These are phyloP conservation scores for Drosophila bocki DNA, from an alignment of 1,140 invertebrate species.

Conservation along the genomic window DNA sequence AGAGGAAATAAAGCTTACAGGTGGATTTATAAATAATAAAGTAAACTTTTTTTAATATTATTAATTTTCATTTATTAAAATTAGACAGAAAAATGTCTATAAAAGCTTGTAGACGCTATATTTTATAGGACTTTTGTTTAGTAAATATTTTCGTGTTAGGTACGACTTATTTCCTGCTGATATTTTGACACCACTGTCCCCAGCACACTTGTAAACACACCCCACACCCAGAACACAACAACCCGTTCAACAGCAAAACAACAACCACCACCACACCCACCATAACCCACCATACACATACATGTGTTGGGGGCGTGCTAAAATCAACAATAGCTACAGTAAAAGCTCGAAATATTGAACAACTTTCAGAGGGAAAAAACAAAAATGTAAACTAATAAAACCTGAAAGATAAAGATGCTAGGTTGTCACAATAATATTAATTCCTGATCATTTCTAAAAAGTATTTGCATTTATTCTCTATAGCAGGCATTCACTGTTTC, in stretches of 20 bases:
- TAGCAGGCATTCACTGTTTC: not conserved
- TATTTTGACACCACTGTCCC: slow-evolving; percentile 4
- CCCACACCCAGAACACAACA: not conserved
- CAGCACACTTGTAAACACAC: slow-evolving; percentile 12
- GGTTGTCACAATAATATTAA: not conserved
- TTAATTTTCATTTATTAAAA: no score
- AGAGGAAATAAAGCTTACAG: not conserved
- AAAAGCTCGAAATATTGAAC: not conserved
- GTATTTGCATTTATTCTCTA: not conserved
- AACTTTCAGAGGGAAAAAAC: no score
- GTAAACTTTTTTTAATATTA: no score
- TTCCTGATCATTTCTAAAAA: not conserved
- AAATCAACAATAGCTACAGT: slow-evolving; percentile 40
- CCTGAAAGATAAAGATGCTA: not conserved
- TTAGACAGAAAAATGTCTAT: not conserved
- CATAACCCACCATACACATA: slow-evolving; percentile 6
- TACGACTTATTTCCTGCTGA: not conserved
- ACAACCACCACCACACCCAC: slow-evolving; percentile 7
- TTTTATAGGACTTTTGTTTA: not conserved
- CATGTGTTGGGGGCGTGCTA: slow-evolving; percentile 60
- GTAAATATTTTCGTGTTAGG: not conserved
- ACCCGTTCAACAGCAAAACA: slow-evolving; percentile 4
- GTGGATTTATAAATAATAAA: no score
- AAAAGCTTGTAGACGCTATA: no score
- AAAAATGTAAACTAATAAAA: no score